Base-by-base conservation (phyloP, 2,113 vertebrate genomes). In the Equus przewalskii region DNA sequence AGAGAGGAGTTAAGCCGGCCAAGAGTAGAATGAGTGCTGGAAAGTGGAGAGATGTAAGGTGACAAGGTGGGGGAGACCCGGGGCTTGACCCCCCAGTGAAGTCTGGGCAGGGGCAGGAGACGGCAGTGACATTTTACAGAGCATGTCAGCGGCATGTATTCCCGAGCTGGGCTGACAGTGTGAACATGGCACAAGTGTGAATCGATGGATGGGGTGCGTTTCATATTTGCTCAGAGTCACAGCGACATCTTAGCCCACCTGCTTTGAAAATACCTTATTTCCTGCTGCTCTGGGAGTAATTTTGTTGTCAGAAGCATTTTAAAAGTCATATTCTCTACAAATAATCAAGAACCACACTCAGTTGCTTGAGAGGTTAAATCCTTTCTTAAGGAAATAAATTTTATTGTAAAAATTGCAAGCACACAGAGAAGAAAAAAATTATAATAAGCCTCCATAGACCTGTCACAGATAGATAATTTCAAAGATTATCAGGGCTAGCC, bases 131-230 rank as follows among this genome's bases (percentile, higher is more conserved):
- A 28, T 0, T 0, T 65, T 3, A 4, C 33, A 8, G 56, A 19
- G 15, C 51, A 22, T 33, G 6, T 49, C 49, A 49, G 33, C 15
- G 21, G 51, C 26, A 33, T 13, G 41, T 13, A 5, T 15, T 36
- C 72, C 64, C 8, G 12, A 72, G 69, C 54, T 7, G n/a, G 30
- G 46, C 6, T 7, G 3, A 3, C 2, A 2, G 28, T 26, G 28
- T 36, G 9, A 5, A 28, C 14, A 6, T 1, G 0, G 18, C 56
- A 1, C 44, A 8, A n/a, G 51, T 36, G 2, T 1, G 1, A 18
- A 0, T 79, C 18, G 7, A 12, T 11, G 0, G 1, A 4, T 3
- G 24, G 26, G n/a, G 6, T 8, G 3, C 26, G n/a, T 2, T 89
- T 46, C 65, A 7, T 18, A 1, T 54, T 13, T 54, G 64, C 44